phyloP scores from a whole-genome alignment of 2,797 vertebrate genomes.

The Onychomys arenicola region DNA sequence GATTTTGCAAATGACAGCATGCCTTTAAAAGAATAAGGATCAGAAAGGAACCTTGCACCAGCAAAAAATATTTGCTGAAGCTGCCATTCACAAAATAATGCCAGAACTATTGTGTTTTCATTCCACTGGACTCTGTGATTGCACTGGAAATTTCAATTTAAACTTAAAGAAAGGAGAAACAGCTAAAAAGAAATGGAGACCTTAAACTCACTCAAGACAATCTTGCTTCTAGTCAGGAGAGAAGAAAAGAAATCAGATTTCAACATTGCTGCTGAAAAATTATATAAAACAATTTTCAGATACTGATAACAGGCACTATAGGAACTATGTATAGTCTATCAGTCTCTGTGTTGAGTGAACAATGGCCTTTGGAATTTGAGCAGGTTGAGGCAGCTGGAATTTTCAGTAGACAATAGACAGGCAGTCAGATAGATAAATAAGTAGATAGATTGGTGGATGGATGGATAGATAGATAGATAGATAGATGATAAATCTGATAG shows the following conservation, averaged over 20 bases:
- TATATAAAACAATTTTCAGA: neutral
- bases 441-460: no score
- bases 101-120: neutral
- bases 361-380: neutral
- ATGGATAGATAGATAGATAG: neutral
- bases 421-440: no score
- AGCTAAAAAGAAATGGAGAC: neutral
- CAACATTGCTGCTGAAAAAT: neutral
- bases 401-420: neutral
- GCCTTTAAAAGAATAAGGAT: neutral
- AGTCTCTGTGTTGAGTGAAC: neutral
- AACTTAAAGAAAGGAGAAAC: constrained; percentile 35
- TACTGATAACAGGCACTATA: neutral
- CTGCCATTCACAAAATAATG: neutral
- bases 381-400: neutral
- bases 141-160: neutral
- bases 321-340: neutral
- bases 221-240: neutral
- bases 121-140: neutral
- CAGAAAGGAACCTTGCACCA: neutral
- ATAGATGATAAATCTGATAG: neutral
- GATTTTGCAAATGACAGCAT: neutral
- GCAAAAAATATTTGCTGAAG: neutral
- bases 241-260: neutral
- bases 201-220: neutral